Percentiles rank a stretch among this genome's conserved stretches.
phyloP scores from a whole-genome alignment of 2,888 invertebrate species.

The Microctonus brassicae region DNA sequence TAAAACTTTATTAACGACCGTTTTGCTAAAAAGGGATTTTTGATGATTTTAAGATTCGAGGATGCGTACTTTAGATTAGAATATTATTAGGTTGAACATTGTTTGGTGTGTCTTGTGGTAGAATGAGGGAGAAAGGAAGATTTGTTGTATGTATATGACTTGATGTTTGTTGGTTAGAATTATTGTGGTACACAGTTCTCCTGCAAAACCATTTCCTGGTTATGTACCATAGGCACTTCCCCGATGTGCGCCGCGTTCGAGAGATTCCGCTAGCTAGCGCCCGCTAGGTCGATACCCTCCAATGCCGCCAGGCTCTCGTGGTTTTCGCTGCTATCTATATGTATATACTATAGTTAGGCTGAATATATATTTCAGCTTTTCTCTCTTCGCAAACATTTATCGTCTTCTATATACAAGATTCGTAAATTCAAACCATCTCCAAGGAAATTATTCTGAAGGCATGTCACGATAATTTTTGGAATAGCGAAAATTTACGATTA shows the following conservation, averaged over 20 bases:
- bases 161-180: slow-evolving; percentile 9
- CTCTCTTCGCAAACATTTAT: too few species aligned
- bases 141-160: slow-evolving; percentile 19
- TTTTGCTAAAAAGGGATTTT: too few species aligned
- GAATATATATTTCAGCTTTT: too few species aligned
- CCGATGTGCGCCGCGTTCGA: slow-evolving; percentile 32
- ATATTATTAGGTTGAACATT: too few species aligned
- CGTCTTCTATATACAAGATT: too few species aligned
- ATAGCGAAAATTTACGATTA: too few species aligned
- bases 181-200: slow-evolving; percentile 15
- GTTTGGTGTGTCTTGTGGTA: neutral
- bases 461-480: too few species aligned
- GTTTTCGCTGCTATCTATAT: slow-evolving; percentile 27
- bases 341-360: neutral
- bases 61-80: too few species aligned
- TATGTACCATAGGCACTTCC: slow-evolving; percentile 35
- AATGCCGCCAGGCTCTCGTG: slow-evolving; percentile 24
- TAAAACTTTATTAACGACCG: too few species aligned
- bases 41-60: too few species aligned
- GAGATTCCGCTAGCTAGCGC: slow-evolving; percentile 41
- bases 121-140: neutral
- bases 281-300: slow-evolving; percentile 41
- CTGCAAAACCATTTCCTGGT: slow-evolving; percentile 43
- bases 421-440: too few species aligned
- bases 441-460: too few species aligned